A percentile compares a stretch with the other conserved stretches of the same genome.
phyloP scores from a whole-genome alignment of 1,140 invertebrate genomes.

The Philotrypesis tridentata region DNA sequence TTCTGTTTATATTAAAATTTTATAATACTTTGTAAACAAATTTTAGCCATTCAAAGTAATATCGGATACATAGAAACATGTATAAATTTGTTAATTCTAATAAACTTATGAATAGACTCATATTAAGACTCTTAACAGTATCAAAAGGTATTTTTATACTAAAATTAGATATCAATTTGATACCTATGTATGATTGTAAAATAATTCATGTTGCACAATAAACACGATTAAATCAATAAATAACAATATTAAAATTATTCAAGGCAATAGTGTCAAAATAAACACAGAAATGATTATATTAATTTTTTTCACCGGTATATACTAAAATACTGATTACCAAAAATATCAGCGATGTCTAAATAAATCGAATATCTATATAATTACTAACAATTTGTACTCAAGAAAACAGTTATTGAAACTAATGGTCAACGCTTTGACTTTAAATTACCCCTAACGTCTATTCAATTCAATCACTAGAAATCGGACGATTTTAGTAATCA shows the following conservation, averaged over 20 bases:
- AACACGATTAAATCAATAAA: not conserved
- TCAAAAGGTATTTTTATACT: not conserved
- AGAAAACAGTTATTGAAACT: too few species aligned
- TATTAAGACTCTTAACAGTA: not conserved
- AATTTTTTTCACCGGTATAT: not conserved
- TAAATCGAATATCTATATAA: not conserved
- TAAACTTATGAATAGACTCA: not conserved
- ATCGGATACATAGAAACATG: not conserved
- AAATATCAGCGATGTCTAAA: not conserved
- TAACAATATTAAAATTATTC: not conserved
- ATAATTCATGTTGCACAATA: not conserved
- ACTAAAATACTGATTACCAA: not conserved
- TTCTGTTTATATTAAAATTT: not conserved
- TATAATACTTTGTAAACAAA: not conserved
- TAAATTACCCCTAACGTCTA: too few species aligned
- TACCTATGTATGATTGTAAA: not conserved
- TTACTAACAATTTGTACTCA: not conserved
- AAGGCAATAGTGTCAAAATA: not conserved
- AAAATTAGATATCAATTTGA: not conserved
- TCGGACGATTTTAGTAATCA: not conserved
- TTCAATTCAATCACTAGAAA: not conserved
- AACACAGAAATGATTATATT: not conserved
- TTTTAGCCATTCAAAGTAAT: not conserved
- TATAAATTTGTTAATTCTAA: not conserved
- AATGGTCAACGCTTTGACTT: too few species aligned